phyloP scores from a whole-genome alignment of 1,140 invertebrate genomes.

The Linepithema humile region DNA sequence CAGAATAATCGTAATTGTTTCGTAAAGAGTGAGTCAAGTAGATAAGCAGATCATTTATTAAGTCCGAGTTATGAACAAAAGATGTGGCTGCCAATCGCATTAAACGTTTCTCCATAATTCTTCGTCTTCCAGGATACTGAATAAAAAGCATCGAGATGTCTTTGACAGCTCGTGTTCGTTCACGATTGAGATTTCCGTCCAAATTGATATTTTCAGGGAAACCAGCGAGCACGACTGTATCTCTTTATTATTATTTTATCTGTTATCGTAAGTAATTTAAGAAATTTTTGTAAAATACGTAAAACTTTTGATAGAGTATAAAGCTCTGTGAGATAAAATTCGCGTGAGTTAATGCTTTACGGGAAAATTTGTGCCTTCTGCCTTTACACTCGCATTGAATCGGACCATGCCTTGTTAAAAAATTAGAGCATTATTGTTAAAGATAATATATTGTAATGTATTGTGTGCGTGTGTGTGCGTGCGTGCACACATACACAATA shows the following conservation, averaged over 20 bases:
- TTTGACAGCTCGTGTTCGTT: slow-evolving; percentile 20
- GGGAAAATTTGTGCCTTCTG: slow-evolving; percentile 34
- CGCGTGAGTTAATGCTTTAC: neutral
- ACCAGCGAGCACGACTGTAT: slow-evolving; percentile 7
- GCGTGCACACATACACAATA: too few species aligned
- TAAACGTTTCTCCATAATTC: neutral
- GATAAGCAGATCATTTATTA: neutral
- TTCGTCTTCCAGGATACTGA: slow-evolving; percentile 38
- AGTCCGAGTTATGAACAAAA: neutral
- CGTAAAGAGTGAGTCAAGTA: neutral
- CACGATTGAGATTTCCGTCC: slow-evolving; percentile 29
- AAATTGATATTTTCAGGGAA: slow-evolving; percentile 7
- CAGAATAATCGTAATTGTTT: neutral
- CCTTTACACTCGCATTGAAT: neutral
- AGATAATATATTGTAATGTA: too few species aligned
- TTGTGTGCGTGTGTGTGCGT: too few species aligned
- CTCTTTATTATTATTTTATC: slow-evolving; percentile 15
- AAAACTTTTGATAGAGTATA: neutral
- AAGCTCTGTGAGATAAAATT: neutral
- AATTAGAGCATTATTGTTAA: slow-evolving; percentile 33
- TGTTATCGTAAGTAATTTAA: slow-evolving; percentile 18
- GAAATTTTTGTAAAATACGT: neutral
- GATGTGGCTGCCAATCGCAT: neutral
- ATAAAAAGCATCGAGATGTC: neutral
- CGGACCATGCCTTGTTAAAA: slow-evolving; percentile 29